phyloP scores from a whole-genome alignment of 2,113 vertebrate species.

The Harpagus bidentatus region DNA sequence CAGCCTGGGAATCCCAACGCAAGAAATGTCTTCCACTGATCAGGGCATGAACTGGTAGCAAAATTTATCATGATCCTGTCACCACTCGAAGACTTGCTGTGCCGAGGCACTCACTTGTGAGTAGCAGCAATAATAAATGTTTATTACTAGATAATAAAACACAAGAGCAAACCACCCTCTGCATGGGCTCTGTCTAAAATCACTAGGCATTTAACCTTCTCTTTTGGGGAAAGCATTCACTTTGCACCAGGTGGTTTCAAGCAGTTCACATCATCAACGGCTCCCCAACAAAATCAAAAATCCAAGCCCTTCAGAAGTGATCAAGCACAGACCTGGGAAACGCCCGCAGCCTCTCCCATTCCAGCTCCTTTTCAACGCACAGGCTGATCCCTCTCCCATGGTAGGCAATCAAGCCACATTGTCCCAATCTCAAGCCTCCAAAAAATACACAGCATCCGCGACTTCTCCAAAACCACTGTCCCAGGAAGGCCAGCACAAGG shows the following conservation, averaged over 20 bases:
- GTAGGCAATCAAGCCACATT: not conserved
- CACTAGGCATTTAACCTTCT: not conserved
- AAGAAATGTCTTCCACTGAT: not conserved
- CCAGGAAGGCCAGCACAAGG: not conserved
- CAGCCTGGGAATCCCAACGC: not conserved
- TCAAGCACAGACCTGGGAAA: not conserved
- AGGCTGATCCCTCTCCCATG: not conserved
- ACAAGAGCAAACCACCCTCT: not conserved
- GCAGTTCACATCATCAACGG: not conserved
- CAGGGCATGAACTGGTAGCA: not conserved
- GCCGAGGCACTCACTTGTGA: not conserved
- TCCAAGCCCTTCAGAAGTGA: not conserved
- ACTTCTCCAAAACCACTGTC: not conserved
- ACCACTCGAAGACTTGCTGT: not conserved
- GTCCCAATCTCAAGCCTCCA: not conserved
- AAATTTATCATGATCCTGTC: not conserved
- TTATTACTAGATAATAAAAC: not conserved
- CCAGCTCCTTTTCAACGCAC: not conserved
- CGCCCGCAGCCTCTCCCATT: not conserved
- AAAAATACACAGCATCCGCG: not conserved
- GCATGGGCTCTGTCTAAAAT: not conserved
- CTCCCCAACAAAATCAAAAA: not conserved
- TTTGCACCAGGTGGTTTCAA: not conserved
- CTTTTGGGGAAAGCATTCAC: not conserved
- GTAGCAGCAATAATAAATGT: not conserved